phyloP scores from a whole-genome alignment of 2,888 invertebrate genomes.

The Pollenia griseotomentosa region DNA sequence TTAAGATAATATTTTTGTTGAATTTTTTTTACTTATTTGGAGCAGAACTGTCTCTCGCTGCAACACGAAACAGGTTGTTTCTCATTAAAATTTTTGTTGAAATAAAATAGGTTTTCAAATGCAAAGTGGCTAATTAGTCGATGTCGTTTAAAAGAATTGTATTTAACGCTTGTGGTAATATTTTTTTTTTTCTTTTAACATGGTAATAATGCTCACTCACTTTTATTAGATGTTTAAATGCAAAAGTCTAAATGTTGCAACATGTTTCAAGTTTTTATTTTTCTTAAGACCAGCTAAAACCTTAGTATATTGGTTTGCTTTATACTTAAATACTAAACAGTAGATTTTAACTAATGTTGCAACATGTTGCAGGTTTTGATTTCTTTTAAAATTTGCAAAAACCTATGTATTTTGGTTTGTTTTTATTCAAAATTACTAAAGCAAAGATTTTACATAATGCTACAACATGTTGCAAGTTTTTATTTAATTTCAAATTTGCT shows the following conservation, averaged over 20 bases:
- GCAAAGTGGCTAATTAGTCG: not conserved
- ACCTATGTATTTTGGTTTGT: not conserved
- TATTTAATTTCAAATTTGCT: not conserved
- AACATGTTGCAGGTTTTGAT: not conserved
- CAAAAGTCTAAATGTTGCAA: not conserved
- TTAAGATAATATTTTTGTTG: constrained; percentile 44
- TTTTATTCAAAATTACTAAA: no score
- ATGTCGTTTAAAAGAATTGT: not conserved
- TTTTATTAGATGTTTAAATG: no score
- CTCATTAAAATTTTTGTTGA: not conserved
- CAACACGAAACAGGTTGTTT: constrained; percentile 12
- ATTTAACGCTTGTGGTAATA: not conserved
- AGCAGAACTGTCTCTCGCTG: not conserved
- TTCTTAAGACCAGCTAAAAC: not conserved
- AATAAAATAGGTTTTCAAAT: constrained; percentile 5
- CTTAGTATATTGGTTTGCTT: not conserved
- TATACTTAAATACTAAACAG: no score
- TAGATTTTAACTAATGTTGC: not conserved
- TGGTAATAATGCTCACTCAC: no score
- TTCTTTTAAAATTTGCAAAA: not conserved
- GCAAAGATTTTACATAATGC: not conserved
- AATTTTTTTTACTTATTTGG: constrained; percentile 20
- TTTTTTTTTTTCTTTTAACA: not conserved
- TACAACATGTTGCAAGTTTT: constrained; percentile 1
- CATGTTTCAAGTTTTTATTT: not conserved